Conservation (phyloP, 2,113 vertebrate genomes). For the Heptranchias perlo region DNA sequence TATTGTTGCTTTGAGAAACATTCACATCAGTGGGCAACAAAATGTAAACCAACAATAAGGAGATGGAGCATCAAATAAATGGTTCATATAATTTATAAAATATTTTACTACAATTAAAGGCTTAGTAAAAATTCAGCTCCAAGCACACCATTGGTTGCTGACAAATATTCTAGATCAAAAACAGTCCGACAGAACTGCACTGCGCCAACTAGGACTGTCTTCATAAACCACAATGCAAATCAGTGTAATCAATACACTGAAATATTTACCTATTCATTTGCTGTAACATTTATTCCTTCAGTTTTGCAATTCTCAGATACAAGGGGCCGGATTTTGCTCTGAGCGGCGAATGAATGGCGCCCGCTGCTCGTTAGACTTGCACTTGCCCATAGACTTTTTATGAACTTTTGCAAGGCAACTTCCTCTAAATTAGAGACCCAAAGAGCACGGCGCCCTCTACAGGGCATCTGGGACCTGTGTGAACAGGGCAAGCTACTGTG, state of each 20-base stretch:
- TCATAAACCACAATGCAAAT: neutral
- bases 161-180: neutral
- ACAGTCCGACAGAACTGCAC: neutral
- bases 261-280: slow-evolving; percentile 3
- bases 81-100: neutral
- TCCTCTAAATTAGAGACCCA: no score
- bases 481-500: no score
- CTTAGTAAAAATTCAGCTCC: neutral
- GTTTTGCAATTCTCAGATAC: neutral
- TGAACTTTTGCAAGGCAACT: no score
- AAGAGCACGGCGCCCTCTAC: no score
- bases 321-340: no score
- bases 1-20: neutral
- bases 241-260: neutral
- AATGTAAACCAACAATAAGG: neutral
- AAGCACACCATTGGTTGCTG: neutral
- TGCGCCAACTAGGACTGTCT: neutral
- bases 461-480: no score
- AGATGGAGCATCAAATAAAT: neutral
- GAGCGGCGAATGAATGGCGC: no score
- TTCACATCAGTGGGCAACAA: neutral
- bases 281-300: neutral
- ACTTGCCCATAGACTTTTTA: no score
- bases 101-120: neutral
- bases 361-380: no score